phyloP scores from a whole-genome alignment of 2,113 vertebrate genomes.

The Neodontobutis hainanensis region DNA sequence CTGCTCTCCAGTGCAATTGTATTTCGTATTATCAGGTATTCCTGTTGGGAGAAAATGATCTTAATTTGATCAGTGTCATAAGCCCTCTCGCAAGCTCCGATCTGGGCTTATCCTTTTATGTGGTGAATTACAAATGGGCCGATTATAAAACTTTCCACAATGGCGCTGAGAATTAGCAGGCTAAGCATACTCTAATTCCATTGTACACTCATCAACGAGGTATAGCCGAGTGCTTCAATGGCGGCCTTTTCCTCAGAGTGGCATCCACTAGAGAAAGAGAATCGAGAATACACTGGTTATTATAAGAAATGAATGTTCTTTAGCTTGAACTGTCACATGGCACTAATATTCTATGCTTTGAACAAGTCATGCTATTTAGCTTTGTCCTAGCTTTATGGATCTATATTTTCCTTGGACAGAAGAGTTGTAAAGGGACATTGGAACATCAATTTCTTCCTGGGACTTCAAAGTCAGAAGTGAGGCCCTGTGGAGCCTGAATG shows the following conservation, averaged over 20 bases:
- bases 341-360: conserved; percentile 63
- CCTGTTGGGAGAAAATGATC: conserved; percentile 61
- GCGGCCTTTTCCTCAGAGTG: conserved; percentile 57
- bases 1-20: conserved; percentile 42
- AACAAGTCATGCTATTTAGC: conserved; percentile 61
- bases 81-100: conserved; percentile 51
- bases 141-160: conserved; percentile 72
- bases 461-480: conserved; percentile 66
- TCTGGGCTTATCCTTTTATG: conserved; percentile 67
- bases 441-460: conserved; percentile 72
- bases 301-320: conserved; percentile 74
- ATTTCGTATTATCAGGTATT: conserved; percentile 65
- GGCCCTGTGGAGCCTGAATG: conserved; percentile 50
- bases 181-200: conserved; percentile 68
- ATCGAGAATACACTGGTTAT: conserved; percentile 72
- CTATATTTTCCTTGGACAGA: conserved; percentile 71
- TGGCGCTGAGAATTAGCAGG: conserved; percentile 66
- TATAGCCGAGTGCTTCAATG: conserved; percentile 65
- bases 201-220: conserved; percentile 77
- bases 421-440: conserved; percentile 69
- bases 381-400: conserved; percentile 64
- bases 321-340: conserved; percentile 50
- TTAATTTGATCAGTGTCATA: conserved; percentile 68
- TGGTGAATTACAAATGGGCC: conserved; percentile 62
- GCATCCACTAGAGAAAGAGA: conserved; percentile 41